Evolutionary conservation across 2,888 invertebrate species (phyloP), one percentile per base, ranked within the genome.

Genomic region (Atherix ibis): DNA sequence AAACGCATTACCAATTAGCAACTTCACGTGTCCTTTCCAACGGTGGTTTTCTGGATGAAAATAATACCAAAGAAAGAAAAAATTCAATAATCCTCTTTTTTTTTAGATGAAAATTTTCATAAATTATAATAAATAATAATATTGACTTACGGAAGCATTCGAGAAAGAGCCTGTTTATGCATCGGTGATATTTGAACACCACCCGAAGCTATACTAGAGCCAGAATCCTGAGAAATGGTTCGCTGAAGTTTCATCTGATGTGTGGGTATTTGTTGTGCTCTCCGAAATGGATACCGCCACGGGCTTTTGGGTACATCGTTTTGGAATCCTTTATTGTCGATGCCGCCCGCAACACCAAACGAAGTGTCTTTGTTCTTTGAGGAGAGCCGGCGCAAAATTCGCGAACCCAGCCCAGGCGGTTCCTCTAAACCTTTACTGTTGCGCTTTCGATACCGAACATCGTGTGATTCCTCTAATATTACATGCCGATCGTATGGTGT

Each of bases 401-500:
- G 71, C 38, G 76, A 66, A 3, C 75, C 73, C 13, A 76, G 50
- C n/a, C 64, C 63, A 1, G 67, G 64, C 13, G 69, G 68, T 41
- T 73, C 73, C 48, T 76, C 75, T 14, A 73, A 51, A 18, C 67
- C 62, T 39, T 65, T 66, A 37, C 64, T 68, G 36, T 64, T 66
- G 45, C 71, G 69, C 48, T 73, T 72, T 47, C 73, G 69, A 49
- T 65, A 70, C 31, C 71, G 66, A 37, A 70, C 73, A 48, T 75
- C 76, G 48, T 76, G 73, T 46, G 87, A 87, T 58, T 88, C 87
- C 48, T 88, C 87, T 41, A 89, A 78, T 37, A 89, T 84, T 40
- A 88, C 85, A 57, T 89, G 89, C 29, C 89, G 67, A 58, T 89
- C 89, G 53, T 88, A 91, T 0, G 91, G 91, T 12, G 91, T 91